phyloP scores from a whole-genome alignment of 2,888 invertebrate genomes.

The Yponomeuta evonymella region DNA sequence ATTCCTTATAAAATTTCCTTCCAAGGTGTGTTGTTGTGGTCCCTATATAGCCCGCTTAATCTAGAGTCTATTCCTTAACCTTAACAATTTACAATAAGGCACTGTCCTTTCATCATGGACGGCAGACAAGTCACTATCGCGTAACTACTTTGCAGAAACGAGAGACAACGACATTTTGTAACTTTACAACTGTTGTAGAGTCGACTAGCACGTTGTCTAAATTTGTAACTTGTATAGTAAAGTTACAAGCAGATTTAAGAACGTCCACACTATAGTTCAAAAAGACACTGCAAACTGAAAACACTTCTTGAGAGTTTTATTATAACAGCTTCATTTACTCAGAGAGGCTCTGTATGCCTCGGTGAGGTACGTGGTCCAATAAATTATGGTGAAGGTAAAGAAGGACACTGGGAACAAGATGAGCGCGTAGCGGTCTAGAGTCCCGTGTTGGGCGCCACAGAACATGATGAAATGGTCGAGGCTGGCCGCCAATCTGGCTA shows the following conservation, averaged over 20 bases:
- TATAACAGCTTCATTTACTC: neutral
- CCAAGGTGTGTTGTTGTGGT: constrained; percentile 26
- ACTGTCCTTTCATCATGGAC: constrained; percentile 14
- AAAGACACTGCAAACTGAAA: constrained; percentile 3
- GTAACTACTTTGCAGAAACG: neutral
- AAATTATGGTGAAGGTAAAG: constrained; percentile 73
- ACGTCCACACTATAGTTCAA: constrained; percentile 9
- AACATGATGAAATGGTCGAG: constrained; percentile 75
- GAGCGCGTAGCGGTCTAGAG: constrained; percentile 77
- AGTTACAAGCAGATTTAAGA: neutral
- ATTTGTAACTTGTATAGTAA: constrained; percentile 45
- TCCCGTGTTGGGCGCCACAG: constrained; percentile 78
- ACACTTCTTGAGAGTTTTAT: neutral
- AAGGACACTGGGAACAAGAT: constrained; percentile 77
- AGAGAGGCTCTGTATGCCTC: constrained; percentile 58
- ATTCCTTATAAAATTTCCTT: neutral
- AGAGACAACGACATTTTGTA: too few relatives aligned
- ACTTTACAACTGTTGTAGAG: constrained; percentile 29
- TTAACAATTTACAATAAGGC: constrained; percentile 7
- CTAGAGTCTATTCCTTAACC: constrained; percentile 11
- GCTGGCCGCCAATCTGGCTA: constrained; percentile 52
- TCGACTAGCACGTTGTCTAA: constrained; percentile 61
- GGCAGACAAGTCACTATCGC: constrained; percentile 5
- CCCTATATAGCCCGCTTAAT: constrained; percentile 36
- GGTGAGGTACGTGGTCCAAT: constrained; percentile 78